Percentiles rank a stretch among this genome's conserved stretches.
Conservation (phyloP, 2,113 vertebrate species). For the Oreochromis niloticus region DNA sequence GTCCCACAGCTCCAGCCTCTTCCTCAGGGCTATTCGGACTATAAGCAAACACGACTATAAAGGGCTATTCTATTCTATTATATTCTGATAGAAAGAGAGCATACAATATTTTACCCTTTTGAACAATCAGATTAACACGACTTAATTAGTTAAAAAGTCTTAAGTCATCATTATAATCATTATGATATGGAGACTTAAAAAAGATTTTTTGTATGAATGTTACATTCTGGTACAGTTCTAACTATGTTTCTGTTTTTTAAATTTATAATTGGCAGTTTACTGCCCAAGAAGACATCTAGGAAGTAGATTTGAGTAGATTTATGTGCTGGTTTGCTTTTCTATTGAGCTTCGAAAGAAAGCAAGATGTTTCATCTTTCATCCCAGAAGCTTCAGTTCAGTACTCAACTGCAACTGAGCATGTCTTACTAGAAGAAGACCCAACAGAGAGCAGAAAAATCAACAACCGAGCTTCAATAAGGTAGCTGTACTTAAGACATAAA, state of each 20-base stretch:
- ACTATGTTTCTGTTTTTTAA: not conserved
- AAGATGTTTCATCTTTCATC: not conserved
- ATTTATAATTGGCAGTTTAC: not conserved
- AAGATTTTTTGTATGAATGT: not conserved
- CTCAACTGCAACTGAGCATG: not conserved
- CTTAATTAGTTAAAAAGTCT: too few species aligned
- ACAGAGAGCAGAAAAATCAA: accelerated
- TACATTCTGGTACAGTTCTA: not conserved
- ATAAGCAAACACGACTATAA: too few species aligned
- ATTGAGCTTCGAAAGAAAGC: not conserved
- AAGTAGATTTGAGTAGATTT: not conserved
- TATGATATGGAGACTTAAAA: not conserved
- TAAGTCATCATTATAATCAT: not conserved
- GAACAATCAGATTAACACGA: too few species aligned
- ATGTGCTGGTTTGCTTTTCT: not conserved
- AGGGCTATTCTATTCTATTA: too few species aligned
- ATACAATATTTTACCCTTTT: too few species aligned
- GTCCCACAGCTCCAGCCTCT: too few species aligned
- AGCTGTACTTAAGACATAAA: not conserved
- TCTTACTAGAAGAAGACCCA: not conserved
- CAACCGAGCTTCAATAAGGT: not conserved
- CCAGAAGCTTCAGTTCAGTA: not conserved
- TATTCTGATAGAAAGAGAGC: too few species aligned
- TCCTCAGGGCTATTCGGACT: too few species aligned
- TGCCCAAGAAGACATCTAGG: not conserved